These are phyloP conservation scores for Acrobasis repandana DNA, from an alignment of 2,888 invertebrate genomes.

Conservation along the genomic window DNA sequence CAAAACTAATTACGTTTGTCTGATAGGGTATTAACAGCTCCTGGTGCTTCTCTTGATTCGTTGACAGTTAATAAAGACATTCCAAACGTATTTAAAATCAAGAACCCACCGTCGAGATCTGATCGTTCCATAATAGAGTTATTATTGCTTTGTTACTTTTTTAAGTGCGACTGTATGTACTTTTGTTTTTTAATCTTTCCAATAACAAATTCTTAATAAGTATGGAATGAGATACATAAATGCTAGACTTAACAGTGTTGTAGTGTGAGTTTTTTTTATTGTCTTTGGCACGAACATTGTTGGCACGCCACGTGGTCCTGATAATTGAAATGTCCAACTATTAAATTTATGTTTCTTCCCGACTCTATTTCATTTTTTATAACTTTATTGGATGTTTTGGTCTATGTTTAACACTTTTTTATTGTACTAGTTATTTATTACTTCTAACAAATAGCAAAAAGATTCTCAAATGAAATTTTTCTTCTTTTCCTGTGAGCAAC, in stretches of 20 bases:
- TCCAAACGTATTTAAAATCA: constrained; percentile 71
- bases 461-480: too few species aligned
- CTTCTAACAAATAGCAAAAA: neutral
- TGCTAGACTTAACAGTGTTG: constrained; percentile 45
- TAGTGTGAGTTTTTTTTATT: constrained; percentile 64
- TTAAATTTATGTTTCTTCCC: constrained; percentile 73
- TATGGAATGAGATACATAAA: constrained; percentile 51
- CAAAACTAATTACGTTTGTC: constrained; percentile 82
- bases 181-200: constrained; percentile 44
- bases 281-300: constrained; percentile 75
- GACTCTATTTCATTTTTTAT: constrained; percentile 62
- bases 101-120: constrained; percentile 57
- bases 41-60: constrained; percentile 70
- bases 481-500: too few species aligned
- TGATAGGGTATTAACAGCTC: constrained; percentile 78
- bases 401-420: neutral
- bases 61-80: constrained; percentile 82
- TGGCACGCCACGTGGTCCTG: constrained; percentile 76
- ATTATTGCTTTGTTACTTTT: constrained; percentile 49
- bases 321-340: constrained; percentile 82
- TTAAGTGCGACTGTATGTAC: constrained; percentile 51
- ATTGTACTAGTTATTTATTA: neutral
- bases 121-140: constrained; percentile 60
- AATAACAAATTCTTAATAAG: constrained; percentile 49
- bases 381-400: constrained; percentile 18